Evolutionary conservation across 2,113 vertebrate species (phyloP).

Genomic region (Piliocolobus tephrosceles): DNA sequence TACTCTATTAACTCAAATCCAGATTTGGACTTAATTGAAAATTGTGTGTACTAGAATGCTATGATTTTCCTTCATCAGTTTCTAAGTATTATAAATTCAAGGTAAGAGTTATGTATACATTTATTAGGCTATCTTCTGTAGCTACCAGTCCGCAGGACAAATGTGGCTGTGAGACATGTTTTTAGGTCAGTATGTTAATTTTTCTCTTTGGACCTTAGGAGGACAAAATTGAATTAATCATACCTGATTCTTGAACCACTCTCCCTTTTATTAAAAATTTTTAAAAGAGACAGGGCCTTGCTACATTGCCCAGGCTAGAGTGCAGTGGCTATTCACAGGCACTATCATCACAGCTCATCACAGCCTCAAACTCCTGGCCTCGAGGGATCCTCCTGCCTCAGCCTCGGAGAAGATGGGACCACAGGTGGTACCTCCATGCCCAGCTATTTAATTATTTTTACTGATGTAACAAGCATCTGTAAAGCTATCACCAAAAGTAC

Average conservation of each 20-base stretch:
- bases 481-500: neutral
- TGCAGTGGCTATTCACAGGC: neutral
- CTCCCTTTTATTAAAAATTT: neutral
- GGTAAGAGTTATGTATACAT: neutral
- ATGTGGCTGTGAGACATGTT: neutral
- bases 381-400: neutral
- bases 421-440: neutral
- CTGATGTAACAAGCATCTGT: neutral
- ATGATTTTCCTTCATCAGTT: neutral
- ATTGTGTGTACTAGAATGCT: neutral
- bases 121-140: neutral
- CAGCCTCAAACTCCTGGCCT: neutral
- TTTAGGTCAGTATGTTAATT: neutral
- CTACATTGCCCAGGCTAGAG: neutral
- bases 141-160: neutral
- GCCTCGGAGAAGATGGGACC: neutral
- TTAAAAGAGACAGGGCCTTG: neutral
- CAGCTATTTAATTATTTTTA: neutral
- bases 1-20: neutral
- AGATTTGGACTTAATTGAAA: neutral
- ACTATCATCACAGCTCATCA: neutral
- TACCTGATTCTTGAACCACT: neutral
- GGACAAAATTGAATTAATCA: neutral
- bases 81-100: constrained; percentile 23
- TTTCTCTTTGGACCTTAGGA: neutral